Base-by-base conservation (phyloP, 2,113 vertebrate species). In the Chionomys nivalis region DNA sequence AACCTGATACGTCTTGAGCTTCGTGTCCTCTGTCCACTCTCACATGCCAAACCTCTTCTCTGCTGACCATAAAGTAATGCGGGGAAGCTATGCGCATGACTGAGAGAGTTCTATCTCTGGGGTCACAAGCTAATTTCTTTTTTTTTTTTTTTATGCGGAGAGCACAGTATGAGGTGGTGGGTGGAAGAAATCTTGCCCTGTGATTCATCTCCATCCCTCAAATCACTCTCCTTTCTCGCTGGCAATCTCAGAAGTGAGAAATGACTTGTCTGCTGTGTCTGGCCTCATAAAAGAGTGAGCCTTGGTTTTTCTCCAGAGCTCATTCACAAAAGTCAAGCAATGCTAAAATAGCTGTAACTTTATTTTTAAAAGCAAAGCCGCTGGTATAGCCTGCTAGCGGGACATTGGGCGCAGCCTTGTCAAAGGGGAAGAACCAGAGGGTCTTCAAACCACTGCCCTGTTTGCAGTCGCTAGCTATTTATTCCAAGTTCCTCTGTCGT, bases 141-240 rank as follows among this genome's bases (percentile, higher is more conserved):
- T n/a, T n/a, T n/a, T 36, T 11, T 89, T 83, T 70, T 70, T 52
- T 14, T 26, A 87, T 55, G 21, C 63, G 94, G 88, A 95, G 91
- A 93, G 58, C 81, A 95, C 58, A 14, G 61, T 55, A 36, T 94
- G 88, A 92, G 88, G 77, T 93, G 49, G 44, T 96, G 87, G 95
- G 86, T 94, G 72, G 96, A 97, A 97, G 55, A 95, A 95, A 86
- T 87, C 92, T 97, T 95, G 70, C 94, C 94, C n/a, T 96, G 66
- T 98, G 97, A 98, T 91, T 98, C 97, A 97, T 94, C 75, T 91
- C 63, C 82, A 79, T 73, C 95, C 96, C 55, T 92, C 82, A 83
- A 94, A 97, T 92, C 93, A 93, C 94, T 97, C 89, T 93, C 78
- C 95, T 49, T 94, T 87, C 90, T 55, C 12, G 17, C 16, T 58